Evolutionary conservation across 1,140 invertebrate genomes (phyloP).

Genomic region (Aphidius gifuensis): DNA sequence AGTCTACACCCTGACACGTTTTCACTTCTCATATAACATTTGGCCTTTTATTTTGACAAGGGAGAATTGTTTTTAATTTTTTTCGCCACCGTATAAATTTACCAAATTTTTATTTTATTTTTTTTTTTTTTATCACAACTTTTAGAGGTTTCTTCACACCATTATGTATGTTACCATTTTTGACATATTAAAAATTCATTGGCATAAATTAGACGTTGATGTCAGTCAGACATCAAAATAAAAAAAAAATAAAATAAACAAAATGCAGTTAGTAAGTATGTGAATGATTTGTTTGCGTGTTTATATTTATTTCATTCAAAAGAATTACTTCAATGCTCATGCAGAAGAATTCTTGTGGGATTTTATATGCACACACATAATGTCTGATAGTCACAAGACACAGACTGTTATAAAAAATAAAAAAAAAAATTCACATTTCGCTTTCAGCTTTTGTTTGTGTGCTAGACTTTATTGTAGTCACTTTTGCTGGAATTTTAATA

Average conservation of each 20-base stretch:
- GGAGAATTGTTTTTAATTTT: slow-evolving; percentile 4
- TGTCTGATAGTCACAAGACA: no score
- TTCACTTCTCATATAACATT: slow-evolving; percentile 6
- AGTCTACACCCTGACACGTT: slow-evolving; percentile 35
- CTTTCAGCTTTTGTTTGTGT: slow-evolving; percentile 24
- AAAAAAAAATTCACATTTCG: slow-evolving; percentile 17
- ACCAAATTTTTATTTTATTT: background rate
- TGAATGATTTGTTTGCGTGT: no score
- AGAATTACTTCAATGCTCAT: no score
- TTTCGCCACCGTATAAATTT: background rate
- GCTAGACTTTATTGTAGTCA: background rate
- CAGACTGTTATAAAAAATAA: background rate
- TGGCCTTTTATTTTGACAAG: no score
- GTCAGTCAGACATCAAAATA: slow-evolving; percentile 1
- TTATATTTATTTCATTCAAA: no score
- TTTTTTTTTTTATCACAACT: background rate
- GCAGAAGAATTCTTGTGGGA: no score
- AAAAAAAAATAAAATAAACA: background rate
- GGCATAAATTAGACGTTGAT: slow-evolving; percentile 16
- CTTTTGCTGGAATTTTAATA: slow-evolving; percentile 7
- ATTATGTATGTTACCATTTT: slow-evolving; percentile 3
- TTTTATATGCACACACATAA: no score
- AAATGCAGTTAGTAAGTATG: background rate
- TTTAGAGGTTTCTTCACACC: slow-evolving; percentile 23
- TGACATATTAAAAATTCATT: slow-evolving; percentile 18